Evolutionary conservation across 2,888 invertebrate genomes (phyloP), one percentile per base, ranked within the genome.

Genomic region (Archips xylosteana): DNA sequence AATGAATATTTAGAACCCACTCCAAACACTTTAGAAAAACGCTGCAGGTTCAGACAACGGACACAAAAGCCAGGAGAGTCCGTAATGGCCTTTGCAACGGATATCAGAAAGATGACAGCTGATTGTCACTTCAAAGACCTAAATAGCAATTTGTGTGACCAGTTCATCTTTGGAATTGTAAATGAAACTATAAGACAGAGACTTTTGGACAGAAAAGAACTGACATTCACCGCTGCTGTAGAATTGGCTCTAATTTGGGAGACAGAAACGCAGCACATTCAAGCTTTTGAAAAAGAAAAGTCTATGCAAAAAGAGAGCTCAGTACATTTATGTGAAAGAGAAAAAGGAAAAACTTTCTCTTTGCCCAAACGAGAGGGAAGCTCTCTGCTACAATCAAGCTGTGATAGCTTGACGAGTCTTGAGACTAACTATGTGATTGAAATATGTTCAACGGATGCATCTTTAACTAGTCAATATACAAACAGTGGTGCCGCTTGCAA

Each of bases 81-180:
- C 8, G 42, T 69, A 13, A 73, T 73, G 73, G 42, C 59, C 42
- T 73, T 59, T 13, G 73, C 73, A 6, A 15, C 15, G 12, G 59
- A 59, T 57, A 63, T 73, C 10, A 73, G 73, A 34, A 73, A 42
- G 32, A 15, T 64, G 49, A 64, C 63, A 34, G n/a, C 39, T 1
- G 6, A 69, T 32, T 69, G 73, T 64, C 42, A 73, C 12, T 69
- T 47, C 34, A 32, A 63, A 9, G 73, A 69, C n/a, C 4, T 69
- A 13, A 68, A 73, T 51, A 6, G 39, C 47, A 34, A 39, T 59
- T 47, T 73, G 12, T 36, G 68, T 59, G 73, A 73, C 42, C 73
- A 73, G 39, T 73, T 73, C 23, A 42, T 73, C 15, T 73, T 63
- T 34, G 73, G 73, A 23, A 12, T 73, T 3, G 0, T 4, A 3